A percentile compares a stretch with the other conserved stretches of the same genome.
Evolutionary conservation across 2,888 invertebrate genomes (phyloP).

Genomic region (Dryomyza anilis): DNA sequence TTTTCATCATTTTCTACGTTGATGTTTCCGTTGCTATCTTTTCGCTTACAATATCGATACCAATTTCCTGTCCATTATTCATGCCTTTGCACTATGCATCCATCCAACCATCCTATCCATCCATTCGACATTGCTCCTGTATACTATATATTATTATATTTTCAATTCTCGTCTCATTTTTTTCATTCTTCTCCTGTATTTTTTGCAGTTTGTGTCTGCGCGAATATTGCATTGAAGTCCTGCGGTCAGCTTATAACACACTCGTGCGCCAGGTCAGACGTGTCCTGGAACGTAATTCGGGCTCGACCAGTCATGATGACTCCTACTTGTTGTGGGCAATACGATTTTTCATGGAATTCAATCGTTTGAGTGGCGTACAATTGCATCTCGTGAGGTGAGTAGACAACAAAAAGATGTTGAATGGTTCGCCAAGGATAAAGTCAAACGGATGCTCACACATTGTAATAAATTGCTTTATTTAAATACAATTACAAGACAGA

Average conservation of each 20-base stretch:
- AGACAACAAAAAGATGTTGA: neutral
- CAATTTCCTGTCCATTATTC: conserved; percentile 15
- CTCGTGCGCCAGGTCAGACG: conserved; percentile 88
- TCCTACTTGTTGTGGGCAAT: conserved; percentile 94
- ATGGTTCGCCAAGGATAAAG: neutral
- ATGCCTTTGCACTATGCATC: neutral
- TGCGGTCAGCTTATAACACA: conserved; percentile 90
- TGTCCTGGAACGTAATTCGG: conserved; percentile 69
- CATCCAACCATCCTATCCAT: neutral
- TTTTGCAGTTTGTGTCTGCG: conserved; percentile 82
- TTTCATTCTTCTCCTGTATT: too few species aligned
- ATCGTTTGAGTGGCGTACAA: conserved; percentile 83
- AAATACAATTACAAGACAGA: conserved; percentile 23
- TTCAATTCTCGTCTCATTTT: neutral
- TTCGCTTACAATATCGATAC: conserved; percentile 14
- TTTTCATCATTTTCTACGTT: conserved; percentile 18
- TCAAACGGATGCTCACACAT: neutral
- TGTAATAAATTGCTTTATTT: conserved; percentile 20
- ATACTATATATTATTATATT: too few species aligned
- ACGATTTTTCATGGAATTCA: conserved; percentile 97
- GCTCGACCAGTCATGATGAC: conserved; percentile 83
- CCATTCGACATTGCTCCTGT: conserved; percentile 3
- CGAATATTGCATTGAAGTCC: conserved; percentile 92
- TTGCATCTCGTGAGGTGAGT: conserved; percentile 85
- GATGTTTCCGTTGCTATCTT: conserved; percentile 16